A percentile compares a stretch with the other conserved stretches of the same genome.
Conservation (phyloP, 1,140 invertebrate species). For the Anastrepha obliqua region DNA sequence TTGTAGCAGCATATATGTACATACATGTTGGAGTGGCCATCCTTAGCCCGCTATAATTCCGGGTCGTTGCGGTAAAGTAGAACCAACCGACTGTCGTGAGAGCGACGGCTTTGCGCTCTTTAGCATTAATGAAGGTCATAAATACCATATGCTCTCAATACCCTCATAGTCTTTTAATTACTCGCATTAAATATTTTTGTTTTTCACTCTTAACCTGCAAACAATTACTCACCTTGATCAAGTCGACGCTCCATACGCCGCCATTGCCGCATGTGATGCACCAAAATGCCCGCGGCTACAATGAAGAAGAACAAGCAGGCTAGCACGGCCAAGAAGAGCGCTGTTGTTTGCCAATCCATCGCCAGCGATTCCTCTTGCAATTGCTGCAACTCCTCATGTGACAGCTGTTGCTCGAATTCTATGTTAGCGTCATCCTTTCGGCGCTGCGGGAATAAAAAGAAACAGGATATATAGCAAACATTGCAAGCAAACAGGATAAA, state of each 20-base stretch:
- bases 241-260: conserved; percentile 77
- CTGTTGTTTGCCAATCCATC: conserved; percentile 79
- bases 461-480: neutral
- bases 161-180: neutral
- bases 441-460: conserved; percentile 60
- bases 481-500: neutral
- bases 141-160: conserved; percentile 6
- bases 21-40: too few species aligned
- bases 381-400: conserved; percentile 70
- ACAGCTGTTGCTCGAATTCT: conserved; percentile 64
- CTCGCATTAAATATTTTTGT: neutral
- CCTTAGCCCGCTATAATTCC: too few species aligned
- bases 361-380: conserved; percentile 67
- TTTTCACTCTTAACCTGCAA: too few species aligned
- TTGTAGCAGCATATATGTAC: too few species aligned
- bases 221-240: conserved; percentile 75
- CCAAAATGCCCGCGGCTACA: conserved; percentile 79
- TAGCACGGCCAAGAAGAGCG: conserved; percentile 78
- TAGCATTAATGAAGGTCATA: neutral
- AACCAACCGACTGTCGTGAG: too few species aligned
- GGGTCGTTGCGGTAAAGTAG: too few species aligned
- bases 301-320: conserved; percentile 81
- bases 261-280: conserved; percentile 80
- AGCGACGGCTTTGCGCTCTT: too few species aligned
- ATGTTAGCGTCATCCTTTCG: conserved; percentile 64